These are phyloP conservation scores for Lymantria dispar DNA, from an alignment of 2,888 invertebrate species.

Conservation along the genomic window DNA sequence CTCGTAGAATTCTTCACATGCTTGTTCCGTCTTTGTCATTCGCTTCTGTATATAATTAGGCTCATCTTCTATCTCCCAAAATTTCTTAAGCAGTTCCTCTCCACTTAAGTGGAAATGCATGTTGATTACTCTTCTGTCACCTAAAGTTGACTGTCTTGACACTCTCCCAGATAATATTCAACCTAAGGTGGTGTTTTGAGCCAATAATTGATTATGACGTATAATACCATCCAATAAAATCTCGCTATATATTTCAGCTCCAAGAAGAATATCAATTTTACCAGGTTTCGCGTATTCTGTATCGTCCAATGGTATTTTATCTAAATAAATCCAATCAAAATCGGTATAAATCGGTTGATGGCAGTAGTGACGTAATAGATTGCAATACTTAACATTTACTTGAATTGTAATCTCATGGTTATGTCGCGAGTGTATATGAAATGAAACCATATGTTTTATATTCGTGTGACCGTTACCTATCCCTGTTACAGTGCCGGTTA, in stretches of 20 bases:
- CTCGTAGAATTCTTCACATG: neutral
- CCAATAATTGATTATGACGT: neutral
- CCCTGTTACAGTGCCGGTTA: neutral
- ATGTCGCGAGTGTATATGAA: neutral
- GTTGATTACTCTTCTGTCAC: neutral
- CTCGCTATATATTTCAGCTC: neutral
- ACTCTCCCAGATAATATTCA: neutral
- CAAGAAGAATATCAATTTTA: constrained; percentile 1
- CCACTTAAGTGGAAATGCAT: neutral
- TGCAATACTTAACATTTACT: neutral
- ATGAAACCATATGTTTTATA: neutral
- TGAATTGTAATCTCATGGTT: neutral
- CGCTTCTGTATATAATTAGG: neutral
- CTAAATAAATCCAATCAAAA: neutral
- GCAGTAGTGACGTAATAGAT: neutral
- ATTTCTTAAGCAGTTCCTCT: neutral
- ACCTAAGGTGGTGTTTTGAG: neutral
- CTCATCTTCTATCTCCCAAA: neutral
- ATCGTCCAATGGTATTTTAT: neutral
- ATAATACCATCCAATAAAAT: neutral
- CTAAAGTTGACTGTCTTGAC: neutral
- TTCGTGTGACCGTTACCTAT: neutral
- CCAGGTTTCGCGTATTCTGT: constrained; percentile 1
- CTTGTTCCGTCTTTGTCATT: neutral
- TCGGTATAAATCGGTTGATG: neutral